Conservation (phyloP, 2,113 vertebrate species). For the Romanogobio albipinnatus region DNA sequence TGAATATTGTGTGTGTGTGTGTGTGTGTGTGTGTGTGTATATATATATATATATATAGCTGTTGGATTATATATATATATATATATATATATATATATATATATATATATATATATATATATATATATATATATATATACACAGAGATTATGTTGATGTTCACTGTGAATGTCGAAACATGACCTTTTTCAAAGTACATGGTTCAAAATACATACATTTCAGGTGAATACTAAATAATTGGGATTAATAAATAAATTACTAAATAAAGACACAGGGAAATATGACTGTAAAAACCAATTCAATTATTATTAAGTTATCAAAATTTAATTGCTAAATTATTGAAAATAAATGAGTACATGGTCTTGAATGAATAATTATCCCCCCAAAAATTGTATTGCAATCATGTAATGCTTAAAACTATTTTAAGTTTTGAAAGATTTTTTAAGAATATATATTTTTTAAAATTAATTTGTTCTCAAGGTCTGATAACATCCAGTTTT, state of each 20-base stretch:
- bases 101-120: too few species aligned
- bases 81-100: too few species aligned
- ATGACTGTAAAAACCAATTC: background rate
- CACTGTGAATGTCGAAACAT: background rate
- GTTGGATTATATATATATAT: too few species aligned
- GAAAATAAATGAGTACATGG: background rate
- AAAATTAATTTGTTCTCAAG: background rate
- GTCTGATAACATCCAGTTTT: background rate
- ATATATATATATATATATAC: too few species aligned
- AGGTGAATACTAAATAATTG: too few species aligned
- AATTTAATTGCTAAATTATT: background rate
- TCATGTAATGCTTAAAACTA: background rate
- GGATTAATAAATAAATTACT: background rate
- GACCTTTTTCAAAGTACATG: too few species aligned
- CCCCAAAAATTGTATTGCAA: too few species aligned
- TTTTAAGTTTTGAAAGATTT: background rate
- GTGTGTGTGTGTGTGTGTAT: too few species aligned
- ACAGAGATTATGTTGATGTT: background rate
- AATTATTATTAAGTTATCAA: background rate
- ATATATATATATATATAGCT: too few species aligned
- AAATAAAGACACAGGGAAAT: background rate
- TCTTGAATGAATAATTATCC: background rate
- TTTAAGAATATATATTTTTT: too few species aligned
- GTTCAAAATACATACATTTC: too few species aligned
- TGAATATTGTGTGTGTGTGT: too few species aligned